Base-by-base conservation (phyloP, 2,113 vertebrate genomes). In the Lota lota region DNA sequence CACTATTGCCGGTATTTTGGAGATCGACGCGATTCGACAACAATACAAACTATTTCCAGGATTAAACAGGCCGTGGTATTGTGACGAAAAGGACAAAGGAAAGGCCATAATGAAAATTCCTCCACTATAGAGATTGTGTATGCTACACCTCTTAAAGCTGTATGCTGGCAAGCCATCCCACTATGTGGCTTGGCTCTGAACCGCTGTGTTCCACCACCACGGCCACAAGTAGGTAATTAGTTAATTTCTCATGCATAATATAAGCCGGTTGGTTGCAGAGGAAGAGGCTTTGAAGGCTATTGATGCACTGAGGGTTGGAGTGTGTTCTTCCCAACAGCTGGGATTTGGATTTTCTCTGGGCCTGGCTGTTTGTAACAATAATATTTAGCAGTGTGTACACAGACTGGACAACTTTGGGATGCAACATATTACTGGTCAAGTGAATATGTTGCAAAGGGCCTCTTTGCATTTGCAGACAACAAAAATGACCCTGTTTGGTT, bases 181-280 rank as follows among this genome's bases (percentile, higher is more conserved):
- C 61, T 16, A 19, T 63, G 80, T 74, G 79, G 81, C 74, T 82
- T 74, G 11, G 36, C 79, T 79, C 76, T 73, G 53, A 69, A 81
- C 82, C 84, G 6, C 85, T 69, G 7, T 1, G 56, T 62, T 61
- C 72, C 67, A 75, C 76, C 63, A 60, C 83, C 0, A 56, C 60
- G 36, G 73, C 83, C 81, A 69, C 82, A 86, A 80, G 81, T 79
- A 72, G 71, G 74, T 70, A 66, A 78, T 82, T 53, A 69, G 59
- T 78, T 81, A 56, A 64, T 36, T 6, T 28, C 77, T 85, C 86
- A 81, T 90, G 82, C 85, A 89, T 85, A 86, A 85, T 86, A 76
- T 81, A 80, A 78, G 36, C 36, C 64, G 74, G 40, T 47, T 47
- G 40, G 40, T 47, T 47, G 40, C 40, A 47, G 40, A 47, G 40